phyloP scores from a whole-genome alignment of 2,888 invertebrate species.

The Nymphalis urticae region DNA sequence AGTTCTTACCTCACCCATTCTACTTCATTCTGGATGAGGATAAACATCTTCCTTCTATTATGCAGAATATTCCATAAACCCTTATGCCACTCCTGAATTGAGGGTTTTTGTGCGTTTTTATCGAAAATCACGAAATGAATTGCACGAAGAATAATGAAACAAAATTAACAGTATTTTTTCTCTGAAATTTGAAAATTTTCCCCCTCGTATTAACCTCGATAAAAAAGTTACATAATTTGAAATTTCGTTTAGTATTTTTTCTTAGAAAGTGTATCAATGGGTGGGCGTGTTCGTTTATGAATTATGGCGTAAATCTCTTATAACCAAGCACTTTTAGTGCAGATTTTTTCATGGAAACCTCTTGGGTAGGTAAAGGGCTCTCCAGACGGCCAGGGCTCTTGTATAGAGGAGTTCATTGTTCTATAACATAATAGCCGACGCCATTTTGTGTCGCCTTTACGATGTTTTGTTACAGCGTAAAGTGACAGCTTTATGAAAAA shows the following conservation, averaged over 20 bases:
- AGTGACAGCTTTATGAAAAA: constrained; percentile 14
- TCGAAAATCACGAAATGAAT: too few species aligned
- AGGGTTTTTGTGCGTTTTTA: too few species aligned
- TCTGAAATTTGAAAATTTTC: too few species aligned
- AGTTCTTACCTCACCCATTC: too few species aligned
- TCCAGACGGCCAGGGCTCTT: constrained; percentile 35
- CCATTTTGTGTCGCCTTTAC: constrained; percentile 44
- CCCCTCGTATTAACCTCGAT: background rate
- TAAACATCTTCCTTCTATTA: too few species aligned
- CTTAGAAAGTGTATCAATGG: constrained; percentile 2
- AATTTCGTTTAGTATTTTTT: background rate
- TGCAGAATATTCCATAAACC: too few species aligned
- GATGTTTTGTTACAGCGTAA: constrained; percentile 22
- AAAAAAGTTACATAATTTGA: background rate
- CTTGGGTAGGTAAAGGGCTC: constrained; percentile 35
- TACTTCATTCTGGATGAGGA: too few species aligned
- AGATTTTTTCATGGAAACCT: constrained; percentile 36
- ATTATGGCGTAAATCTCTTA: constrained; percentile 28
- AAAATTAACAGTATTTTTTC: too few species aligned
- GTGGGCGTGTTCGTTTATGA: constrained; percentile 19
- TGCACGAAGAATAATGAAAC: too few species aligned
- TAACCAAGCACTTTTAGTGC: constrained; percentile 32
- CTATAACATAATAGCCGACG: constrained; percentile 46
- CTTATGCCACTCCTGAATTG: too few species aligned
- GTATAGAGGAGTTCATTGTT: constrained; percentile 44